A percentile compares a stretch with the other conserved stretches of the same genome.
Evolutionary conservation across 2,113 vertebrate genomes (phyloP).

Genomic region (Boulengeromyrus knoepffleri): DNA sequence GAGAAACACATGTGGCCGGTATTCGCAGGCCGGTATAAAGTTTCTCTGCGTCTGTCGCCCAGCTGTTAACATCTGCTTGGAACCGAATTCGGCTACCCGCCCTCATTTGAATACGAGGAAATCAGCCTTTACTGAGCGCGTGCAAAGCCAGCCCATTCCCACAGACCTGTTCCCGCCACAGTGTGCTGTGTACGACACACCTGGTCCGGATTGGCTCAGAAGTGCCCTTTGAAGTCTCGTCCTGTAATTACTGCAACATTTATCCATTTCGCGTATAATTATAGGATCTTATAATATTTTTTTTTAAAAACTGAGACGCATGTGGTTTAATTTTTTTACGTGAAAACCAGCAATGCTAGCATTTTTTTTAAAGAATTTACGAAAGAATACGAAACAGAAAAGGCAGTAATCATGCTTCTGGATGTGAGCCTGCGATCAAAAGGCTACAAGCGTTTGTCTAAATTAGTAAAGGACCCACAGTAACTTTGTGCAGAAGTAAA

Average conservation of each 20-base stretch:
- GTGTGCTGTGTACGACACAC: no score
- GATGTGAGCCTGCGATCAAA: neutral
- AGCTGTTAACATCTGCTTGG: slow-evolving; percentile 7
- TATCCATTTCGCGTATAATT: neutral
- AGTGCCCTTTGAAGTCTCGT: neutral
- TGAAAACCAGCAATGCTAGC: neutral
- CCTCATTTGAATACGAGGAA: neutral
- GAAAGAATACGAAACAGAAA: neutral
- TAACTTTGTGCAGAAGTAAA: neutral
- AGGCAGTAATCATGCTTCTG: neutral
- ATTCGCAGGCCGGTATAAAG: neutral
- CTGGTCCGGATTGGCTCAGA: neutral
- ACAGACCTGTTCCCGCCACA: neutral
- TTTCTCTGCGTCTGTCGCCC: neutral
- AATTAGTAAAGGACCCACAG: neutral
- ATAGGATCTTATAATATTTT: neutral
- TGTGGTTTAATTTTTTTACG: neutral
- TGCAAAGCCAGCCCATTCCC: neutral
- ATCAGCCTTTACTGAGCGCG: neutral
- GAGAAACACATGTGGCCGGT: neutral
- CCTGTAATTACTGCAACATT: neutral
- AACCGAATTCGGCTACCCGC: neutral
- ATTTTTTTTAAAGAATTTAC: neutral
- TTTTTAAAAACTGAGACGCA: neutral
- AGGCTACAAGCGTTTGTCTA: neutral